Conservation (phyloP, 2,797 vertebrate genomes). For the Micropoecilia bifurca region DNA sequence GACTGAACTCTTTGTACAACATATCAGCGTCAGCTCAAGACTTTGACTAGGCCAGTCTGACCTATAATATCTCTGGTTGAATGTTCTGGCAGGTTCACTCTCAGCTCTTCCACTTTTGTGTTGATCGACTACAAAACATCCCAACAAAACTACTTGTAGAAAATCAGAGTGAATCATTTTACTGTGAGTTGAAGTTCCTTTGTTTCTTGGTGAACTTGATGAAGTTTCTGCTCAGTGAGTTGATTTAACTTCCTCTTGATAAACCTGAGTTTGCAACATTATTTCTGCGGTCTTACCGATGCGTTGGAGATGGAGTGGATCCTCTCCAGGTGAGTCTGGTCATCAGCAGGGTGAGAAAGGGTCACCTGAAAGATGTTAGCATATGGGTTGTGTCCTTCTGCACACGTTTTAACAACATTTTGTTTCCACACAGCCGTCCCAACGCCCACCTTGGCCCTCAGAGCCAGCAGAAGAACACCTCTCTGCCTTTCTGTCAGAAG, state of each 20-base stretch:
- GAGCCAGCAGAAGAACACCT: conserved; percentile 64
- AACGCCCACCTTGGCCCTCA: conserved; percentile 65
- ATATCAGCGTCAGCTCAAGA: background rate
- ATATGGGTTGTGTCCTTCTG: background rate
- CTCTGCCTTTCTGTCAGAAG: conserved; percentile 69
- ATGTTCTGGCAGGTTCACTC: too few species aligned
- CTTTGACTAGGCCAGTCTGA: background rate
- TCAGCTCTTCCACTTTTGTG: too few species aligned
- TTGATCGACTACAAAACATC: background rate
- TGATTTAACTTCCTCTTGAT: background rate
- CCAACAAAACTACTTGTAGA: background rate
- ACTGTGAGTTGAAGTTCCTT: background rate
- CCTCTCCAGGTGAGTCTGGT: conserved; percentile 29
- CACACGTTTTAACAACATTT: background rate
- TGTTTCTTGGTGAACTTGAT: background rate
- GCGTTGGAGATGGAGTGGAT: conserved; percentile 9
- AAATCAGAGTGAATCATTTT: background rate
- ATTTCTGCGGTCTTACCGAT: conserved; percentile 26
- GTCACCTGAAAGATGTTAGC: conserved; percentile 40
- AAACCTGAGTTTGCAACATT: background rate
- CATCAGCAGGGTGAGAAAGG: conserved; percentile 25
- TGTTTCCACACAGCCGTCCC: background rate
- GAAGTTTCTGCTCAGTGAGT: background rate
- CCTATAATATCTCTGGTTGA: background rate
- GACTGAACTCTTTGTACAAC: background rate